These are phyloP conservation scores for Melospiza melodia DNA, from an alignment of 2,113 vertebrate genomes.

Conservation along the genomic window DNA sequence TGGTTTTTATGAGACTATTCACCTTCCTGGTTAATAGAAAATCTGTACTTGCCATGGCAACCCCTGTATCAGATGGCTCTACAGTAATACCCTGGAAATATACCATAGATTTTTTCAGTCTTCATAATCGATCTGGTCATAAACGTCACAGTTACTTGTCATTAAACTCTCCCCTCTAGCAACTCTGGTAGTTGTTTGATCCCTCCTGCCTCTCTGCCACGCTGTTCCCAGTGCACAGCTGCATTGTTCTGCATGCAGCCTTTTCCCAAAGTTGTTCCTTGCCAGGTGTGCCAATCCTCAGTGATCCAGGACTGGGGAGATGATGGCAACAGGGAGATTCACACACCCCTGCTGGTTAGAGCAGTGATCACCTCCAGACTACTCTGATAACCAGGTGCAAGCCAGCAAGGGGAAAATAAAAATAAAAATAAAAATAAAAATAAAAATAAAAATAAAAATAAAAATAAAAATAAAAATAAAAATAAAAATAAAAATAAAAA, in stretches of 20 bases:
- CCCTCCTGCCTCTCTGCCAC: neutral
- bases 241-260: neutral
- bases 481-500: neutral
- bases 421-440: neutral
- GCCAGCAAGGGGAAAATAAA: neutral
- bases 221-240: neutral
- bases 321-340: neutral
- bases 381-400: neutral
- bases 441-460: neutral
- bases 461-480: too few relatives aligned
- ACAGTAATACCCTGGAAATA: constrained; percentile 9
- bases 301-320: fast-evolving
- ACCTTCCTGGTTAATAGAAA: constrained; percentile 61
- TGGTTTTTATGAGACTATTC: constrained; percentile 40
- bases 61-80: neutral
- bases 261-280: neutral
- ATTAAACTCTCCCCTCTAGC: constrained; percentile 49
- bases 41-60: constrained; percentile 58
- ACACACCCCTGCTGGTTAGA: neutral
- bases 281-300: neutral
- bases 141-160: constrained; percentile 47
- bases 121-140: constrained; percentile 42
- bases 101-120: constrained; percentile 28
- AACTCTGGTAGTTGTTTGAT: neutral
- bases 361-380: neutral